These are phyloP conservation scores for Polypterus senegalus DNA, from an alignment of 2,113 vertebrate genomes.

Conservation along the genomic window DNA sequence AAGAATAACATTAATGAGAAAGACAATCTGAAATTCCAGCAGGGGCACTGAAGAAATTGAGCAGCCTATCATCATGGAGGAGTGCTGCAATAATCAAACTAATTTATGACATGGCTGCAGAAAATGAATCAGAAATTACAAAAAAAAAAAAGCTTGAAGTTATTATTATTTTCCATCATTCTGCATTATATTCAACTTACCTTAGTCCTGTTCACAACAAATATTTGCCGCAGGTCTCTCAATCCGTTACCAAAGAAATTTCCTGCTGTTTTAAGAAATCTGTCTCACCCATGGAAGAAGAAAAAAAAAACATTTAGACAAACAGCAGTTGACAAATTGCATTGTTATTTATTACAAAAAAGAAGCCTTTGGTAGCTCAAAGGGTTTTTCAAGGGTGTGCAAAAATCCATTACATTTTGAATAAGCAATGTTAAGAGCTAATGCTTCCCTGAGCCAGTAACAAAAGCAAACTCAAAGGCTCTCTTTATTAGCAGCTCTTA, in stretches of 20 bases:
- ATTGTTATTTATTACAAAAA: no score
- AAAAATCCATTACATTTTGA: no score
- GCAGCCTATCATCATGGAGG: not conserved
- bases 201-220: not conserved
- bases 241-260: not conserved
- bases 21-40: conserved; percentile 3
- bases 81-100: conserved; percentile 5
- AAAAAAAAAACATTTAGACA: not conserved
- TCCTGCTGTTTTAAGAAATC: not conserved
- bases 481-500: no score
- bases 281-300: not conserved
- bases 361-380: no score
- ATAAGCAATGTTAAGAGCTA: no score
- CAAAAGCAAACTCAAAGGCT: no score
- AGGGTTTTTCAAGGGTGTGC: no score
- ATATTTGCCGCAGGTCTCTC: not conserved
- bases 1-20: not conserved
- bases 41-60: not conserved
- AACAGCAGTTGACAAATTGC: no score
- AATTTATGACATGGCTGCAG: not conserved
- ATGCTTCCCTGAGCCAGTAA: no score
- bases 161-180: conserved; percentile 1
- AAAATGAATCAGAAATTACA: not conserved
- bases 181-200: not conserved
- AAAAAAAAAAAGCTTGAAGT: not conserved